Base-by-base conservation (phyloP, 2,797 vertebrate genomes). In the Setipinna tenuifilis region DNA sequence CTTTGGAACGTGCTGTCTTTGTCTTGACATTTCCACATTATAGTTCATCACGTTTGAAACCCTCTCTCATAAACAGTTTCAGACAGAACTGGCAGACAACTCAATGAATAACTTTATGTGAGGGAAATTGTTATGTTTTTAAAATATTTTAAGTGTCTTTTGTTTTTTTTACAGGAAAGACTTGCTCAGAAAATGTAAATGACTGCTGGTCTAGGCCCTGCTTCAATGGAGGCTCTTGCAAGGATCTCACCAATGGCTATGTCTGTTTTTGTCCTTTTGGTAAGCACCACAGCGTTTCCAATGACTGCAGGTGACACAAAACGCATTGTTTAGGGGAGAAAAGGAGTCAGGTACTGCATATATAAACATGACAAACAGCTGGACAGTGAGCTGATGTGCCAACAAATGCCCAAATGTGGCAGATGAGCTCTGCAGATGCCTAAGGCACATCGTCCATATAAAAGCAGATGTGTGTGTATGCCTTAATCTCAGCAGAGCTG, bases 161-260 rank as follows among this genome's bases (percentile, higher is more conserved):
- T 54, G n/a, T 54, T 54, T 54, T 54, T 91, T 83, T 89, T 92
- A 88, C 90, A 97, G 95, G 95, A 89, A 90, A 93, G 89, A 94
- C 87, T 0, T 97, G 95, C 90, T 92, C 94, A 16, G 86, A 93
- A 91, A 93, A 0, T 85, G 85, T 92, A 85, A 93, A 91, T 81
- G 94, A 94, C 6, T 97, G 96, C 87, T 92, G 91, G 92, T 94
- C 94, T 41, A 93, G 87, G 88, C 94, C 93, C 57, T 97, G 95
- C 90, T 91, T 94, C 89, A 96, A 96, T 48, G 93, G 95, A 92
- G 96, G 95, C 86, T 94, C 92, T 0, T 97, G 95, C 92, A 87
- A 95, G 91, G 94, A 95, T 91, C 89, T 91, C 78, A 87, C 90
- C 89, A 94, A 93, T 92, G 93, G 93, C 89, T 96, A 95, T 90